Percentiles rank a stretch among this genome's conserved stretches.
Evolutionary conservation across 2,113 vertebrate genomes (phyloP).

Genomic region (Circaetus gallicus): DNA sequence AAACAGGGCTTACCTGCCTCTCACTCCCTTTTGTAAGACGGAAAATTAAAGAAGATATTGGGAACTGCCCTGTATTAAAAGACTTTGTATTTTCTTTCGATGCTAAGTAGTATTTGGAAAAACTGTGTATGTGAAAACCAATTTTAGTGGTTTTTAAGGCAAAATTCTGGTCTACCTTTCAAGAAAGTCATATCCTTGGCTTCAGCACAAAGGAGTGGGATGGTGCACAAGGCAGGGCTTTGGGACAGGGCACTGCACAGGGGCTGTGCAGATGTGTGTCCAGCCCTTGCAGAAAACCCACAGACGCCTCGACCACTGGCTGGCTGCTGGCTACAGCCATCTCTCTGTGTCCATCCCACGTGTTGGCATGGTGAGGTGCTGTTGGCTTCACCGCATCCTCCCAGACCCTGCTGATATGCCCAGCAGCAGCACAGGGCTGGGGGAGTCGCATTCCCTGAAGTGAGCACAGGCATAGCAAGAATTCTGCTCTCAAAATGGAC

Average conservation of each 20-base stretch:
- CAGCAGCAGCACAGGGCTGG: background rate
- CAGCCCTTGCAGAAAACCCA: background rate
- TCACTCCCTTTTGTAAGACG: background rate
- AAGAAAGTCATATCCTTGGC: background rate
- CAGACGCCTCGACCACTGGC: background rate
- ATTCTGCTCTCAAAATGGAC: background rate
- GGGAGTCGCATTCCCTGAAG: accelerated
- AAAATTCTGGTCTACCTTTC: background rate
- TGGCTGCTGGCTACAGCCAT: background rate
- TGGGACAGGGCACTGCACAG: background rate
- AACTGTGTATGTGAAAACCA: background rate
- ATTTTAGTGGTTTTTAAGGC: background rate
- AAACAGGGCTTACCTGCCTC: background rate
- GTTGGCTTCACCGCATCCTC: background rate
- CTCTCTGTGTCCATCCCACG: accelerated
- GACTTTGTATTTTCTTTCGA: background rate
- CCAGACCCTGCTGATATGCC: background rate
- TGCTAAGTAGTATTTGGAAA: background rate
- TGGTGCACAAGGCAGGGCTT: background rate
- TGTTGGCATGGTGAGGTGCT: accelerated
- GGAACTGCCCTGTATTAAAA: background rate
- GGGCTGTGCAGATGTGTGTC: background rate
- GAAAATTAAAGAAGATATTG: background rate
- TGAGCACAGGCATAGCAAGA: background rate
- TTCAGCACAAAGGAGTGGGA: background rate